Conservation (phyloP, 2,888 invertebrate genomes). For the Machimus atricapillus region DNA sequence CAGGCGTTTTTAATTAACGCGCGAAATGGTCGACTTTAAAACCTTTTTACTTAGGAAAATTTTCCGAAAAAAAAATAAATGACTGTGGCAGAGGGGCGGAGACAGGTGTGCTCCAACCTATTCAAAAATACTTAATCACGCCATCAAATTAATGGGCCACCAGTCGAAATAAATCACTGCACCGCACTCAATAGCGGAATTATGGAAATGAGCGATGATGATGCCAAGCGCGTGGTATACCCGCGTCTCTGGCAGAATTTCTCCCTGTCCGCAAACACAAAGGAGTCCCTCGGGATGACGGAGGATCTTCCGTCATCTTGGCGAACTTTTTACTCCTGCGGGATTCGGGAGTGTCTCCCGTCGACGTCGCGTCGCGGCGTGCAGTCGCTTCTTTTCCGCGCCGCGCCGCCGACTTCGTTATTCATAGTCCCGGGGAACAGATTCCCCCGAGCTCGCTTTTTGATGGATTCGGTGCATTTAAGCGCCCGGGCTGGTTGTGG, state of each 20-base stretch:
- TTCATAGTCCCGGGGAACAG: background rate
- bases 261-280: background rate
- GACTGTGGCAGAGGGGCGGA: background rate
- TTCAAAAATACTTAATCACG: constrained; percentile 23
- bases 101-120: background rate
- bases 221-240: background rate
- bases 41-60: background rate
- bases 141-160: constrained; percentile 22
- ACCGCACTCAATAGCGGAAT: constrained; percentile 33
- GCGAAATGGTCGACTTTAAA: background rate
- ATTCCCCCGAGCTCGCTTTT: background rate
- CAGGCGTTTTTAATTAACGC: background rate
- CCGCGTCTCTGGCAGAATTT: background rate
- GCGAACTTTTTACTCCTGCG: background rate
- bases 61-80: background rate
- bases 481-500: background rate
- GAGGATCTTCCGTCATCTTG: background rate
- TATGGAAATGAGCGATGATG: constrained; percentile 39
- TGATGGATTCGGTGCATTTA: constrained; percentile 21
- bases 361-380: background rate
- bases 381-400: background rate
- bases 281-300: background rate
- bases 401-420: background rate
- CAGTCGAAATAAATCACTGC: constrained; percentile 37
- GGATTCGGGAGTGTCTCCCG: background rate